Conservation (phyloP, 2,888 invertebrate genomes). For the Acrocera orbiculus region DNA sequence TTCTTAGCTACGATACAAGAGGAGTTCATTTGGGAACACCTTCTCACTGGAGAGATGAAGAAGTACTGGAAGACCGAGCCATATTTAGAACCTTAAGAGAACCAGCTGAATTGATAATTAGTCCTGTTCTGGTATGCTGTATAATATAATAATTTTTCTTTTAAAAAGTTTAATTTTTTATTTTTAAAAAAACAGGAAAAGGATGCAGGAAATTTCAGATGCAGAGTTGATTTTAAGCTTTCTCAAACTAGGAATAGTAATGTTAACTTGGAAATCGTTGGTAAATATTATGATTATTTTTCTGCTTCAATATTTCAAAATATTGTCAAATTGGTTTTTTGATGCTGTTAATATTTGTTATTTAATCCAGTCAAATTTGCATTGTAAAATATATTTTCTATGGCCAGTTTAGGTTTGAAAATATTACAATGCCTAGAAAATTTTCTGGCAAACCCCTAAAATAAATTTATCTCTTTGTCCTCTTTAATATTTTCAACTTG, state of each 20-base stretch:
- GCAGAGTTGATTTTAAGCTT: conserved; percentile 60
- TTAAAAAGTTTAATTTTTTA: not conserved
- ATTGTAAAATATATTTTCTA: no score
- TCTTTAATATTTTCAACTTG: no score
- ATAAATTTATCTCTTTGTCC: no score
- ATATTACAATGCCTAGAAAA: no score
- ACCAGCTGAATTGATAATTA: conserved; percentile 42
- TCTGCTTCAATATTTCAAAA: no score
- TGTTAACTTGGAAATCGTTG: conserved; percentile 59
- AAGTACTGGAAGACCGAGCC: conserved; percentile 40
- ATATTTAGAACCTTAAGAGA: conserved; percentile 39
- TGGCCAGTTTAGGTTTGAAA: no score
- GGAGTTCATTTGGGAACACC: conserved; percentile 39
- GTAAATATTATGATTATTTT: no score
- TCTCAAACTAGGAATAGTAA: conserved; percentile 59
- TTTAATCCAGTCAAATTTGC: no score
- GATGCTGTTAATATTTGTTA: no score
- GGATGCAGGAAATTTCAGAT: conserved; percentile 57
- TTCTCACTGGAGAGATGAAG: conserved; percentile 43
- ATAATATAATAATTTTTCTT: not conserved
- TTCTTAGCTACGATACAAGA: conserved; percentile 40
- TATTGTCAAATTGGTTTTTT: no score
- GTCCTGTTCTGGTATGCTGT: conserved; percentile 35
- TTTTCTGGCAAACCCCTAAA: no score
- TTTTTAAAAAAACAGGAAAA: conserved; percentile 32